Conservation (phyloP, 2,113 vertebrate genomes). For the Hippocampus comes region DNA sequence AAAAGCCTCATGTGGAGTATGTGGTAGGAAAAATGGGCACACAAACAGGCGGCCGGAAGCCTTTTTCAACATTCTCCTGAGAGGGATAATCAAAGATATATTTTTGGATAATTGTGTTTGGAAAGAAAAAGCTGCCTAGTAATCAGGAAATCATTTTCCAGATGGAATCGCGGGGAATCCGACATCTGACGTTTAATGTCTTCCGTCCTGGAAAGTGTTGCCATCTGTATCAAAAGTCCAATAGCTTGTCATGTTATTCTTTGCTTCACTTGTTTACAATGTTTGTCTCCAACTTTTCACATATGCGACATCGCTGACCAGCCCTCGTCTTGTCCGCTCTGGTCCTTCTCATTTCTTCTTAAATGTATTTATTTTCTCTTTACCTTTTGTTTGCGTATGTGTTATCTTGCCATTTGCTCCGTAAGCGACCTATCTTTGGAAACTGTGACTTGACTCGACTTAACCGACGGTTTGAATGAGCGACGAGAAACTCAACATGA, state of each 20-base stretch:
- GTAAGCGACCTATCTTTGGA: conserved; percentile 58
- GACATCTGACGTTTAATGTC: conserved; percentile 66
- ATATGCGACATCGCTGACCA: conserved; percentile 58
- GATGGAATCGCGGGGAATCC: conserved; percentile 53
- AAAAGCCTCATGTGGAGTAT: conserved; percentile 55
- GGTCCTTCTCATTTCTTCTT: conserved; percentile 65
- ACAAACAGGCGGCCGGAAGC: conserved; percentile 35
- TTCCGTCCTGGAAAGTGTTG: conserved; percentile 76
- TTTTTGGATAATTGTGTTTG: conserved; percentile 61
- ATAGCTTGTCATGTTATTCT: conserved; percentile 56
- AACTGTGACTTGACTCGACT: conserved; percentile 80
- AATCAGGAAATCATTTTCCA: conserved; percentile 44
- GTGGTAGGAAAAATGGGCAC: conserved; percentile 30
- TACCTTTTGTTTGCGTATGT: conserved; percentile 39
- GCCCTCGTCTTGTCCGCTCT: conserved; percentile 56
- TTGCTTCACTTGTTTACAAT: conserved; percentile 74
- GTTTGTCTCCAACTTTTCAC: conserved; percentile 69
- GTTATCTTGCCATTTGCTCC: conserved; percentile 55
- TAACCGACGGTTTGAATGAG: conserved; percentile 81
- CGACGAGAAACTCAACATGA: conserved; percentile 73
- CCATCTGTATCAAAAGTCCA: conserved; percentile 60
- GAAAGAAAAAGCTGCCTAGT: conserved; percentile 35
- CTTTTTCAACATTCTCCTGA: conserved; percentile 56
- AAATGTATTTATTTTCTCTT: conserved; percentile 72
- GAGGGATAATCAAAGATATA: conserved; percentile 52